phyloP scores from a whole-genome alignment of 2,113 vertebrate species.

The Hydropotes inermis region DNA sequence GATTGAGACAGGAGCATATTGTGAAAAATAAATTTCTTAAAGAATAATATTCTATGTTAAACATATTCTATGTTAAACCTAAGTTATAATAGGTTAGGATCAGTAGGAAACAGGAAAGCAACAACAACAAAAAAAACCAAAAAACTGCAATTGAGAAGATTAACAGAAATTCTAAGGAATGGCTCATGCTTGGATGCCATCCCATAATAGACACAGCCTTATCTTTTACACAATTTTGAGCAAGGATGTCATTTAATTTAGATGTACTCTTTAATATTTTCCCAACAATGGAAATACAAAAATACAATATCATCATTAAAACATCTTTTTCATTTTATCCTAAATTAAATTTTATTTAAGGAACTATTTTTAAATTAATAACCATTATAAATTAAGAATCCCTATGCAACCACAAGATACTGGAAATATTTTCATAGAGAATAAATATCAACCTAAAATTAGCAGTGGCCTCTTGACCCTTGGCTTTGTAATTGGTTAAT shows the following conservation, averaged over 20 bases:
- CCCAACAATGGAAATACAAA: not conserved
- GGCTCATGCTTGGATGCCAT: not conserved
- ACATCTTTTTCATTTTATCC: not conserved
- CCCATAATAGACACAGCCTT: not conserved
- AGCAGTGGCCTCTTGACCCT: not conserved
- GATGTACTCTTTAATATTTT: not conserved
- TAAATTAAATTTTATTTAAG: not conserved
- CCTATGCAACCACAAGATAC: not conserved
- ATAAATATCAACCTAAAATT: not conserved
- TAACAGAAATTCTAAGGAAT: not conserved
- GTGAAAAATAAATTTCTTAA: constrained; percentile 6
- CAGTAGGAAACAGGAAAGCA: not conserved
- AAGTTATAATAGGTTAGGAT: not conserved
- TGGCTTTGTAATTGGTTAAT: not conserved
- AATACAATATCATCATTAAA: not conserved
- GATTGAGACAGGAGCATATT: not conserved
- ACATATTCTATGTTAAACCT: not conserved
- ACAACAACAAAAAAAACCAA: not conserved
- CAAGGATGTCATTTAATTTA: not conserved
- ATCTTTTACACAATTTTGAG: not conserved
- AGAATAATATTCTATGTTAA: not conserved
- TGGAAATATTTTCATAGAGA: not conserved
- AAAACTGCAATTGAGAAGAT: not conserved
- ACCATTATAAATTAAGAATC: not conserved
- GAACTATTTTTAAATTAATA: not conserved